Conservation (phyloP, 2,113 vertebrate genomes). For the Pica pica region DNA sequence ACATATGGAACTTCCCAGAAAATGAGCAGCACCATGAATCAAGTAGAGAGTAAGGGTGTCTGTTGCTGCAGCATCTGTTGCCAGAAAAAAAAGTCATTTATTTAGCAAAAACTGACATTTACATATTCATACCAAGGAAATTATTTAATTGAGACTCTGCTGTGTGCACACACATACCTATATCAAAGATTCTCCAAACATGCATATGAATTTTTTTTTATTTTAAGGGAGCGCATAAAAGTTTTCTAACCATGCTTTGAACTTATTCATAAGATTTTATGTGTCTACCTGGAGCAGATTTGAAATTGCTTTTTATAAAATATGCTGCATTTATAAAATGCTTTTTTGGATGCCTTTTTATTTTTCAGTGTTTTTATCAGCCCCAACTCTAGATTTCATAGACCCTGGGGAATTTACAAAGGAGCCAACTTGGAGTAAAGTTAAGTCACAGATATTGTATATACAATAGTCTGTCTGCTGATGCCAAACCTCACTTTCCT, state of each 20-base stretch:
- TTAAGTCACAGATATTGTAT: conserved; percentile 34
- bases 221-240: conserved; percentile 48
- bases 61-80: conserved; percentile 6
- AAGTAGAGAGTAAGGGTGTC: background rate
- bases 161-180: background rate
- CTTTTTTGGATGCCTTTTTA: conserved; percentile 63
- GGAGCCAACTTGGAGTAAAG: conserved; percentile 50
- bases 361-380: conserved; percentile 64
- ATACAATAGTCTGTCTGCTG: conserved; percentile 36
- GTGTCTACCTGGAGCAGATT: conserved; percentile 65
- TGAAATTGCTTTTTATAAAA: conserved; percentile 65
- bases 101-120: background rate
- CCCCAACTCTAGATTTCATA: conserved; percentile 55
- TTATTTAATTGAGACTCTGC: background rate
- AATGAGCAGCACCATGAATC: background rate
- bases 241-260: conserved; percentile 63
- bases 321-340: conserved; percentile 66
- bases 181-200: conserved; percentile 43
- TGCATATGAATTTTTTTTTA: conserved; percentile 27
- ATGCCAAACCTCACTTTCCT: conserved; percentile 54
- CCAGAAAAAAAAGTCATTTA: conserved; percentile 10
- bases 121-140: conserved; percentile 19
- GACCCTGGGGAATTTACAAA: conserved; percentile 63
- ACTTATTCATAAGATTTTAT: conserved; percentile 72
- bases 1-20: background rate